Conservation (phyloP, 2,797 vertebrate species). For the Poecilia wingei region DNA sequence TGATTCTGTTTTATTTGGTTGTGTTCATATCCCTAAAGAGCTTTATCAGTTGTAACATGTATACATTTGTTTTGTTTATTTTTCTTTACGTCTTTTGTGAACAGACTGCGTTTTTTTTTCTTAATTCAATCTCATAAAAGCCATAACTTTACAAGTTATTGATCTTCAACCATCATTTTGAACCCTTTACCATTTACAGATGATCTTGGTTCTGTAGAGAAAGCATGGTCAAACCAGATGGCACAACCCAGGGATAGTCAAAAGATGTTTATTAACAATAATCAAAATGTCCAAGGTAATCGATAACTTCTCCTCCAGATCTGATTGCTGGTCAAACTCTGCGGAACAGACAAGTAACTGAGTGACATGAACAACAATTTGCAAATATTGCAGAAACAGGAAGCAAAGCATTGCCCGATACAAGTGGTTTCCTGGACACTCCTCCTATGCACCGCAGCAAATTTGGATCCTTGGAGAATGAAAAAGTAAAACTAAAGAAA, state of each 20-base stretch:
- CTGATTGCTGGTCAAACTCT: neutral
- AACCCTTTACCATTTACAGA: neutral
- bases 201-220: neutral
- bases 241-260: neutral
- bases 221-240: neutral
- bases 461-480: neutral
- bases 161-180: neutral
- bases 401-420: neutral
- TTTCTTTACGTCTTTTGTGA: neutral
- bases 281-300: neutral
- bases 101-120: neutral
- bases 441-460: neutral
- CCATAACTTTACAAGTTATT: neutral
- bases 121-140: neutral
- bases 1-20: slow-evolving; percentile 23
- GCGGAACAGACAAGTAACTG: neutral
- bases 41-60: neutral
- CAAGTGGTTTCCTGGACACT: neutral
- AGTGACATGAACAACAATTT: too few species aligned
- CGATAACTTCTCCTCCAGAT: neutral
- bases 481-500: neutral
- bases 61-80: neutral
- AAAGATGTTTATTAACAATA: neutral
- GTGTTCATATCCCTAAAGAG: neutral
- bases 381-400: neutral